A percentile compares a stretch with the other conserved stretches of the same genome.
Evolutionary conservation across 2,113 vertebrate genomes (phyloP).

Genomic region (Grallaria varia): DNA sequence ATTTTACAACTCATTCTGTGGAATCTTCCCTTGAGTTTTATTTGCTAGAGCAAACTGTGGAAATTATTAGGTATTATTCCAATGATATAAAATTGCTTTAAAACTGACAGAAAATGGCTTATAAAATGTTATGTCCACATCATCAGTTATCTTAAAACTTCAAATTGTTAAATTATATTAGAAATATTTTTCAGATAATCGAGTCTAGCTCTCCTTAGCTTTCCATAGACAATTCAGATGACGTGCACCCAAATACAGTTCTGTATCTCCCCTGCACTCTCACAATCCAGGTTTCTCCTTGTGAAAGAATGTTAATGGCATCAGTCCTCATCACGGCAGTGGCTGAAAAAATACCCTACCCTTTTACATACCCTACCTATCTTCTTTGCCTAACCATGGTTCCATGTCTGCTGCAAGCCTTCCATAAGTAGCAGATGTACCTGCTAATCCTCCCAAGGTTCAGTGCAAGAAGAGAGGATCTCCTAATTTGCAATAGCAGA

Average conservation of each 20-base stretch:
- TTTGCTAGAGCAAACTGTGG: background rate
- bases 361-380: background rate
- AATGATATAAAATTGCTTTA: background rate
- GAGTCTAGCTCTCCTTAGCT: background rate
- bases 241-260: background rate
- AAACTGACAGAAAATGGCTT: background rate
- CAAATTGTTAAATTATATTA: background rate
- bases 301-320: background rate
- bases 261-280: background rate
- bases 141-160: background rate
- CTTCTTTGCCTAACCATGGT: background rate
- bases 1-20: background rate
- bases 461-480: accelerated
- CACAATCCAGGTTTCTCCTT: background rate
- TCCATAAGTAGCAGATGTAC: background rate
- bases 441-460: background rate
- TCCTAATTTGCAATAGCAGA: background rate
- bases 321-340: background rate
- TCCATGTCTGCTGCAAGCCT: background rate
- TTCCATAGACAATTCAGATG: background rate
- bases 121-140: background rate
- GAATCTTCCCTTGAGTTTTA: background rate
- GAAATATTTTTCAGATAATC: background rate
- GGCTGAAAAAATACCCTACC: background rate
- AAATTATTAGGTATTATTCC: background rate